Evolutionary conservation across 2,888 invertebrate genomes (phyloP), one percentile per base, ranked within the genome.

Genomic region (Cosmia trapezina): DNA sequence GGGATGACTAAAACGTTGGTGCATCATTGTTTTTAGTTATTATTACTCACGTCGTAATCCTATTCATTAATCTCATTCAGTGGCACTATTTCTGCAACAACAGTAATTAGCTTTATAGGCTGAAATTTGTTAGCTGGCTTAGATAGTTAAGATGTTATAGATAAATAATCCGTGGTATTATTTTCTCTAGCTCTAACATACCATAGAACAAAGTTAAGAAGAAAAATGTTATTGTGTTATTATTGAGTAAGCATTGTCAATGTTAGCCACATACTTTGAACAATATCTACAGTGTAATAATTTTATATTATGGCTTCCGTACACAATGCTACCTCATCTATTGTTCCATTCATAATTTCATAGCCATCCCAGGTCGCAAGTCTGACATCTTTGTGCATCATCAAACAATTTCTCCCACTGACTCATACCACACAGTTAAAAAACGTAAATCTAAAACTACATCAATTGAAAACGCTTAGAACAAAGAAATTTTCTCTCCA

Each of bases 21-120:
- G 81, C 81, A 81, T 81, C 81, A 81, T 81, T 83, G 83, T 81
- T 81, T 80, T 83, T 75, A 71, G 56, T 81, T 62, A 73, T 80
- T 83, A 83, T 83, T 83, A 83, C 73, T 75, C 81, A 81, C 73
- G 70, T 70, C 60, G 63, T 80, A 74, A 77, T 80, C 65, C 71
- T 69, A 69, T 80, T 80, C 77, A 76, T 80, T 83, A 77, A 83
- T 80, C 72, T 73, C 47, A 74, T 81, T 71, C 66, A 74, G 73
- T 74, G 57, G n/a, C 47, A 57, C 71, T 69, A 80, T 59, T 70
- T 53, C 51, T 66, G 57, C 59, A 73, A 54, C 47, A 17, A 61
- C 49, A 43, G 5, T 51, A 37, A 56, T 76, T 77, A 45, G 22
- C 17, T 57, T n/a, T 43, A 60, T 51, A 37, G 17, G 33, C 54